Base-by-base conservation (phyloP, 2,113 vertebrate species). In the Hippocampus abdominalis region DNA sequence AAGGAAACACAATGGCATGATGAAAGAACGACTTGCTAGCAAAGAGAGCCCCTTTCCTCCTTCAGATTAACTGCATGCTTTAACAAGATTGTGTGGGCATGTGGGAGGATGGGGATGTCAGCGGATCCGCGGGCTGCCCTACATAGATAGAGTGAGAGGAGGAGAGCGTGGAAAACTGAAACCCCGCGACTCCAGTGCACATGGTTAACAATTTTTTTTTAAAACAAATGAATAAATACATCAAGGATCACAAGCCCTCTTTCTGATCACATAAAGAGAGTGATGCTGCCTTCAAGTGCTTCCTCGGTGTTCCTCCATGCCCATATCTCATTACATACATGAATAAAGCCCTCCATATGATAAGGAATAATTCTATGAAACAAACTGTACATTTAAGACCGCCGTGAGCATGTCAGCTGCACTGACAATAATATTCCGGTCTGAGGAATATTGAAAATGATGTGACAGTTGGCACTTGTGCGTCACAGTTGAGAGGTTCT, bases 41-140 rank as follows among this genome's bases (percentile, higher is more conserved):
- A 79, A 85, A 83, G 78, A 84, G 84, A 88, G 77, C 68, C 72
- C 71, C 81, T 84, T 84, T 85, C 81, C 77, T 84, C 84, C 32
- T 79, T 81, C 83, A 86, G 87, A 89, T 88, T 85, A 91, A 86
- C 86, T 82, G 86, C 82, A 90, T 81, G 88, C 89, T 90, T 90
- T 93, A 91, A 92, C 85, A 86, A 91, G 89, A 92, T 90, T 89
- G 87, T 87, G 88, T 86, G 82, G 82, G 83, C 82, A 89, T 81
- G 90, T 92, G 86, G 91, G 91, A 91, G 88, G 89, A 90, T 85
- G 89, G 87, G 86, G 82, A 79, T 88, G 86, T 91, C 90, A 92
- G 90, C 86, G 89, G 91, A 92, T 92, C 84, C 87, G 84, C 18
- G 75, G 77, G 84, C 84, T 91, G 90, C 84, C 90, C 90, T 90